phyloP scores from a whole-genome alignment of 2,888 invertebrate genomes.

The Platynereis dumerilii region DNA sequence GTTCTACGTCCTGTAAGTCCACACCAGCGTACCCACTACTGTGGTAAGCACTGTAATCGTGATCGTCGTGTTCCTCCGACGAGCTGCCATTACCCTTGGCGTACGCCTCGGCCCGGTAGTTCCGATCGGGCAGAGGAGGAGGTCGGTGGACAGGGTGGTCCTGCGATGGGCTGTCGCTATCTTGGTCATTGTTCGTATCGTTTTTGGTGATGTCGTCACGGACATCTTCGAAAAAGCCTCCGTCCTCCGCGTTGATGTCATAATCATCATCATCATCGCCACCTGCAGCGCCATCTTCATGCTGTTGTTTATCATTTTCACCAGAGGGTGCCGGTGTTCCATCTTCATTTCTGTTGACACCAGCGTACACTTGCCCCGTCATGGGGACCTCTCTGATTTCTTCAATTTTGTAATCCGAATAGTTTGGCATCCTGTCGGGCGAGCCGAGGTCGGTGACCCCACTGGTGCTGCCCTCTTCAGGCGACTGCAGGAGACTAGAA shows the following conservation, averaged over 20 bases:
- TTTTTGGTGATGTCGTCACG: neutral
- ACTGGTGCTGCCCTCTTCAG: no score
- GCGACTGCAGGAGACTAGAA: no score
- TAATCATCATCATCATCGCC: neutral
- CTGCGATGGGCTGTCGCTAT: neutral
- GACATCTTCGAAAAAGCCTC: slow-evolving; percentile 6
- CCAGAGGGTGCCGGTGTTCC: neutral
- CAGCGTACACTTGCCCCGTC: neutral
- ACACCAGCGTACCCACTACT: neutral
- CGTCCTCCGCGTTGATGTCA: slow-evolving; percentile 6
- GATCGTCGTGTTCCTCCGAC: no score
- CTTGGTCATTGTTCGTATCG: slow-evolving; percentile 8
- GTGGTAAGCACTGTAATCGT: no score
- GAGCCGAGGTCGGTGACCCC: no score
- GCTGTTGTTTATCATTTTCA: neutral
- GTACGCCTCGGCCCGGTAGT: neutral
- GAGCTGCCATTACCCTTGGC: no score
- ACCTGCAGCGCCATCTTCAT: neutral
- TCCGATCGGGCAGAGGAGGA: slow-evolving; percentile 9
- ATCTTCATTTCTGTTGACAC: neutral
- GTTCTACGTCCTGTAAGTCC: slow-evolving; percentile 21
- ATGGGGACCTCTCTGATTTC: neutral
- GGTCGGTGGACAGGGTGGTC: neutral
- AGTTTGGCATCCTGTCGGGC: no score
- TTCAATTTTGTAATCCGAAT: slow-evolving; percentile 5